Base-by-base conservation (phyloP, 64 coral and sea anemone genomes). In the Porites lutea region DNA sequence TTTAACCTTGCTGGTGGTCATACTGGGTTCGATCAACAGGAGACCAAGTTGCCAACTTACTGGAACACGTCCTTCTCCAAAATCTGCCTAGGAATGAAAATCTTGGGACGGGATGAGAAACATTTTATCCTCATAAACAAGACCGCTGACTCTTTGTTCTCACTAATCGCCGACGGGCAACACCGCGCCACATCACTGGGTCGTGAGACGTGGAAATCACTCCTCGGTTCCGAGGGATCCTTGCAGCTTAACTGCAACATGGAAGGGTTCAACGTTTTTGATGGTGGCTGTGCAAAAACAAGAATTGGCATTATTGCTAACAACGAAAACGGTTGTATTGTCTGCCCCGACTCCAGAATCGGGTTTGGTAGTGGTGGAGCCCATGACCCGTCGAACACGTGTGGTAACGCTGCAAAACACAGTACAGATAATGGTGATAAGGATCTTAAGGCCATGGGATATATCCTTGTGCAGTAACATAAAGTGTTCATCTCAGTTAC, bases 11-110 rank as follows among this genome's bases (percentile, higher is more conserved):
- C 67, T 57, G 93, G 77, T 22, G 93, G 93, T 47, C 76, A 68
- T 71, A 90, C 86, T 22, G 93, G 93, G 55, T 86, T 94, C 77
- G 88, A 89, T 58, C 47, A 89, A 69, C 67, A 90, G 21, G 87
- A 94, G 46, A 90, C 93, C 54, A 94, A 94, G 71, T 23, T 90
- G 9, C 79, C 87, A 11, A 84, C 69, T 52, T 94, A 89, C 71
- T 94, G 93, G 93, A 75, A 61, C 47, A 69, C 63, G 46, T 63
- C 93, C 12, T 94, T 94, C 57, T 76, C 63, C 22, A 90, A 94
- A 64, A 5, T 94, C 64, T 94, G 93, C 64, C 46, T 94, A 2
- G 93, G 93, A 2, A 89, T 94, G 27, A 94, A 90, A 16, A 21
- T 75, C 55, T n/a, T 14, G 4, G 79, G 64, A 22, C 54, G 4